Base-by-base conservation (phyloP, 2,888 invertebrate genomes). In the Thecophora atra region DNA sequence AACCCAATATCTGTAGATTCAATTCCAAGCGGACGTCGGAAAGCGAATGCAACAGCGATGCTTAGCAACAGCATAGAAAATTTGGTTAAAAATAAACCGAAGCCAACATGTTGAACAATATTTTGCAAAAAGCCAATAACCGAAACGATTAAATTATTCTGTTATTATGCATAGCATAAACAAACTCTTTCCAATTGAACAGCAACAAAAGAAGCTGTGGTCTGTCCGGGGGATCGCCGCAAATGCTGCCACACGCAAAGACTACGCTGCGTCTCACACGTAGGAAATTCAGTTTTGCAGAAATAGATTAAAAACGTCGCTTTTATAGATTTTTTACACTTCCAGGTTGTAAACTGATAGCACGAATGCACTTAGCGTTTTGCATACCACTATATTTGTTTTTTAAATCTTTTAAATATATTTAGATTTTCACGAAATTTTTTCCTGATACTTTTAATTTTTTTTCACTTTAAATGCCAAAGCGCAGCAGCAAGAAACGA, bases 401-500 rank as follows among this genome's bases (percentile, higher is more conserved):
- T 28, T 26, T 15, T 2, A 26, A 15, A 21, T 68, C 28, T 44
- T 7, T 70, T 26, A 62, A 30, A 70, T 51, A 37, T 30, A 21
- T 52, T 63, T 44, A 47, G 3, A 11, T 44, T 68, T 58, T 30
- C 37, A 11, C 7, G 30, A 42, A 42, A 67, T 3, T 52, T 37
- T 37, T 67, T 56, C 19, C n/a, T n/a, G 21, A 24, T 63, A 2
- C n/a, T 52, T 58, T 13, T 58, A 15, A 8, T 37, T 37, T 37
- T 37, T 67, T 67, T 67, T 54, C 66, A 67, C 60, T 66, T 37
- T 15, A 71, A 47, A 68, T 28, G 51, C 44, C 8, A 62, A 67
- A 72, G 54, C 67, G 62, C 52, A 72, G 58, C 51, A 65, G 47
- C 71, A 28, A 65, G 60, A 65, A 71, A 58, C 54, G 44, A 47